Evolutionary conservation across 2,888 invertebrate species (phyloP).

Genomic region (Deilephila porcellus): DNA sequence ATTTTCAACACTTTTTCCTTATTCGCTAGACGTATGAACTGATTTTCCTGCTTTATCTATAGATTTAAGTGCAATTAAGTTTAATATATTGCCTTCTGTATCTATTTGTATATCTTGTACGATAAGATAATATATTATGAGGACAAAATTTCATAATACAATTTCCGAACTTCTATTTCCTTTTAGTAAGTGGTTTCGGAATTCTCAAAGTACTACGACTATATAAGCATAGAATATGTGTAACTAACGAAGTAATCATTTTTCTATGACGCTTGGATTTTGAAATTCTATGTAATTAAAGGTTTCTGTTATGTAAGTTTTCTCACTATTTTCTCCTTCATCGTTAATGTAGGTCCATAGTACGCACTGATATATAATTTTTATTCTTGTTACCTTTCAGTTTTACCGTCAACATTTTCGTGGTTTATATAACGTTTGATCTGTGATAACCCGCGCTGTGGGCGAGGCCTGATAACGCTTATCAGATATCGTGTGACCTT

Average conservation of each 20-base stretch:
- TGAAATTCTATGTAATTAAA: no score
- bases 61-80: constrained; percentile 1
- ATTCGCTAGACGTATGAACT: background rate
- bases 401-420: no score
- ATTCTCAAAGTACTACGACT: background rate
- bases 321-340: background rate
- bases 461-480: constrained; percentile 25
- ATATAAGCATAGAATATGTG: no score
- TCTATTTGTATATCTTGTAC: background rate
- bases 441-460: constrained; percentile 21
- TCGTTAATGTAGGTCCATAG: background rate
- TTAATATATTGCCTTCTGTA: no score
- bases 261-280: no score
- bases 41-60: background rate
- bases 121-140: background rate
- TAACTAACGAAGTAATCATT: no score
- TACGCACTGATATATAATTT: no score
- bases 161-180: background rate
- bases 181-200: background rate
- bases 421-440: background rate
- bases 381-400: no score
- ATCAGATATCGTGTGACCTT: constrained; percentile 5
- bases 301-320: no score
- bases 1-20: background rate
- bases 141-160: background rate